Conservation (phyloP, 2,113 vertebrate species). For the Epinephelus lanceolatus region DNA sequence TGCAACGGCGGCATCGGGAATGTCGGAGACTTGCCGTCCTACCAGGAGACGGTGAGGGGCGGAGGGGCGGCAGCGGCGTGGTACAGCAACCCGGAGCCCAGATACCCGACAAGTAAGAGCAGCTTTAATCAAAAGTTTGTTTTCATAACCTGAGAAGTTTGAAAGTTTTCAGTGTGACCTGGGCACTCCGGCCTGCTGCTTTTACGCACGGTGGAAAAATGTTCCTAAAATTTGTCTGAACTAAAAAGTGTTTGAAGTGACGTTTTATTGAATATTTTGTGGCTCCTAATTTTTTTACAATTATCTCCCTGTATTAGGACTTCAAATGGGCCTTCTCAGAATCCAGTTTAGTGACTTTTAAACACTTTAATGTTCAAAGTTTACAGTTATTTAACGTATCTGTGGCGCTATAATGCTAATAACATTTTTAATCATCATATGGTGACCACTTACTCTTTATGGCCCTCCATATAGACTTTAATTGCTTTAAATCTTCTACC, state of each 20-base stretch:
- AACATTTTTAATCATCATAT: neutral
- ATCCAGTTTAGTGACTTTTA: neutral
- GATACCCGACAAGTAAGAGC: slow-evolving; percentile 92
- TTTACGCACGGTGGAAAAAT: neutral
- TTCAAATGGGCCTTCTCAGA: too few relatives aligned
- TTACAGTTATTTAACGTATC: neutral
- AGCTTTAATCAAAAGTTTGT: neutral
- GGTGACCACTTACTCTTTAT: too few relatives aligned
- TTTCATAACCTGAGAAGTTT: neutral
- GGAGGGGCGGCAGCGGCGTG: slow-evolving; percentile 86
- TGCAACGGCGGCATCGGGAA: slow-evolving; percentile 89
- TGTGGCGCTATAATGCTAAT: neutral
- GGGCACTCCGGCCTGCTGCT: neutral
- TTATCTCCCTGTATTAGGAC: neutral
- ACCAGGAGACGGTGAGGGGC: slow-evolving; percentile 88
- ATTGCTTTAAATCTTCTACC: neutral
- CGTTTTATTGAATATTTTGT: neutral
- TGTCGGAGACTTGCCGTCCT: slow-evolving; percentile 90
- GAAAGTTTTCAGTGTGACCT: neutral
- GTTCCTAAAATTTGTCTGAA: neutral
- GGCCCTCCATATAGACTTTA: neutral
- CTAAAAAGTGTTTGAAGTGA: neutral
- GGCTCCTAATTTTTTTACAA: accelerated
- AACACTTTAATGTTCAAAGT: neutral
- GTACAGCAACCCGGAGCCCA: slow-evolving; percentile 90